Base-by-base conservation (phyloP, 1,140 invertebrate species). In the Nixonia krombeini region DNA sequence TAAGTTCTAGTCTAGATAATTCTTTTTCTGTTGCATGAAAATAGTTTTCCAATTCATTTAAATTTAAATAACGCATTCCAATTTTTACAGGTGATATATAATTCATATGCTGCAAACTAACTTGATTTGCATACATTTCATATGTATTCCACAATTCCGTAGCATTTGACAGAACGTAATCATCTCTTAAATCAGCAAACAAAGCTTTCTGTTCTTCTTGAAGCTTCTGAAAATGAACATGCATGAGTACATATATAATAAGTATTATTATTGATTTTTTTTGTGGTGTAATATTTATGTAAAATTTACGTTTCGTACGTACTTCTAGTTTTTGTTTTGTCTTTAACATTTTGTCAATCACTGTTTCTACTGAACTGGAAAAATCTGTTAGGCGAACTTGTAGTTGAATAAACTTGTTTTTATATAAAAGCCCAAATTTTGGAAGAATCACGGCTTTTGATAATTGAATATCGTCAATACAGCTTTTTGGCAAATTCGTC, bases 361-460 rank as follows among this genome's bases (percentile, higher is more conserved):
- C 59, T 6, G 53, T 29, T 26, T 72, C 40, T 21, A 62, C 23
- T 0, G 65, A 57, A 17, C 41, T 52, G 2, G 37, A 2, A 4
- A 67, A 15, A 12, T 72, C 50, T 0, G 5, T 56, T 8, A 80
- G 33, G 4, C 46, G 40, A 0, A 70, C 47, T 3, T 75, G 44
- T 4, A 82, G 35, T 38, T 64, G 58, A 5, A 77, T 51, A 13
- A 82, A 62, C 13, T 16, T 37, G 40, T 79, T 73, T 1, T 35
- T 49, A 25, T 53, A 44, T 0, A 81, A 8, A 21, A 80, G 77
- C 28, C 79, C 80, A 10, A 70, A 56, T 46, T 73, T 78, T 4
- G 80, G 75, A 25, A 83, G 55, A 4, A 68, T 57, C 1, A 61
- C 41, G 1, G 70, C 26, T 53, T 35, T 55, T 0, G 80, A 72